A percentile compares a stretch with the other conserved stretches of the same genome.
These are phyloP conservation scores for Numida meleagris DNA, from an alignment of 2,113 vertebrate genomes.

Conservation along the genomic window DNA sequence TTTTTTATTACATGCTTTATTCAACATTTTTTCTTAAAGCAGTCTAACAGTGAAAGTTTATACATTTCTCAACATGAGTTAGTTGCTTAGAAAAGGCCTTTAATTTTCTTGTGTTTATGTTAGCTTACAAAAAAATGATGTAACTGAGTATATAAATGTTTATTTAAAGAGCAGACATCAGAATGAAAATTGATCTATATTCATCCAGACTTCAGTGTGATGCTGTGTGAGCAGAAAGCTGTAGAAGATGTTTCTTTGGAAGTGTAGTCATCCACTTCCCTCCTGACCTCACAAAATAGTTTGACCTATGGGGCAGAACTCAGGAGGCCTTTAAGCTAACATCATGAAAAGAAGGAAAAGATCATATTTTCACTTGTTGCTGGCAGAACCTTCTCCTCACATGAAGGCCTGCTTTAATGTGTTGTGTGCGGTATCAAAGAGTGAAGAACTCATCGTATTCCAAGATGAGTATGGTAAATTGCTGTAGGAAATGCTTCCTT, in stretches of 20 bases:
- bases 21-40: not conserved
- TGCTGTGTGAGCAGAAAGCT: not conserved
- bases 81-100: not conserved
- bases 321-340: not conserved
- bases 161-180: not conserved
- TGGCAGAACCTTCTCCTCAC: no score
- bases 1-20: not conserved
- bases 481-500: not conserved
- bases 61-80: not conserved
- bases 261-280: not conserved
- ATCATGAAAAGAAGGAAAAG: not conserved
- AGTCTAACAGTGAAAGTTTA: not conserved
- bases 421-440: not conserved
- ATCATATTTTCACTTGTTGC: rapidly evolving
- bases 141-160: not conserved
- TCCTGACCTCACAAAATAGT: not conserved
- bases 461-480: not conserved
- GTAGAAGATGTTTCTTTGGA: not conserved
- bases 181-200: not conserved
- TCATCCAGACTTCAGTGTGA: not conserved
- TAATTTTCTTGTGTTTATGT: not conserved
- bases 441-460: not conserved
- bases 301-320: not conserved
- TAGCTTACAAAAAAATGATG: conserved; percentile 4
- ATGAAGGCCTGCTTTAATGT: not conserved